Conservation (phyloP, 1,140 invertebrate genomes). For the Propsilocerus akamusi region DNA sequence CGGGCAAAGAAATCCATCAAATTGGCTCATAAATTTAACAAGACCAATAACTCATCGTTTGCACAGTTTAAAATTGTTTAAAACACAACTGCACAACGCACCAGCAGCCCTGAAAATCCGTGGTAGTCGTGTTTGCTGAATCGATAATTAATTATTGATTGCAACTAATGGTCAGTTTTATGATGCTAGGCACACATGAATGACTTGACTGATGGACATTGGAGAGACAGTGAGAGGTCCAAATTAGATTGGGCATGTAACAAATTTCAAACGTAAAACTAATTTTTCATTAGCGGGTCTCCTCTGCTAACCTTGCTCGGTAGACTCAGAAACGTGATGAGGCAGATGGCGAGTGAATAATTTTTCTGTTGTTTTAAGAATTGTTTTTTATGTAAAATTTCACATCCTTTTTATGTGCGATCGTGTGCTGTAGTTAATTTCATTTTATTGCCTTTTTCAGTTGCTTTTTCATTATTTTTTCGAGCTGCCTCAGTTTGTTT, state of each 20-base stretch:
- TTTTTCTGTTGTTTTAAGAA: not conserved
- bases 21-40: too few relatives aligned
- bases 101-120: too few relatives aligned
- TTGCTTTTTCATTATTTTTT: not conserved
- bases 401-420: slow-evolving; percentile 2
- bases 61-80: too few relatives aligned
- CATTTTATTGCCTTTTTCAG: not conserved
- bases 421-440: slow-evolving; percentile 2
- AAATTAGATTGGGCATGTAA: too few relatives aligned
- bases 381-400: not conserved
- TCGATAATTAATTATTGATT: slow-evolving; percentile 2
- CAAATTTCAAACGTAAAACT: not conserved
- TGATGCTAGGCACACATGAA: not conserved
- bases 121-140: not conserved
- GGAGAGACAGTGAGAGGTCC: not conserved
- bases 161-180: not conserved
- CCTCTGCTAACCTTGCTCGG: not conserved
- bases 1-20: too few relatives aligned
- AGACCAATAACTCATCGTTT: too few relatives aligned
- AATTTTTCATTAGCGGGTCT: not conserved
- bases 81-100: too few relatives aligned
- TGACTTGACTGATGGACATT: not conserved
- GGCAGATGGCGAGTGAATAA: not conserved
- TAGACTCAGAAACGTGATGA: not conserved
- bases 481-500: not conserved